Conservation (phyloP, 2,113 vertebrate species). For the Gymnobelideus leadbeateri region DNA sequence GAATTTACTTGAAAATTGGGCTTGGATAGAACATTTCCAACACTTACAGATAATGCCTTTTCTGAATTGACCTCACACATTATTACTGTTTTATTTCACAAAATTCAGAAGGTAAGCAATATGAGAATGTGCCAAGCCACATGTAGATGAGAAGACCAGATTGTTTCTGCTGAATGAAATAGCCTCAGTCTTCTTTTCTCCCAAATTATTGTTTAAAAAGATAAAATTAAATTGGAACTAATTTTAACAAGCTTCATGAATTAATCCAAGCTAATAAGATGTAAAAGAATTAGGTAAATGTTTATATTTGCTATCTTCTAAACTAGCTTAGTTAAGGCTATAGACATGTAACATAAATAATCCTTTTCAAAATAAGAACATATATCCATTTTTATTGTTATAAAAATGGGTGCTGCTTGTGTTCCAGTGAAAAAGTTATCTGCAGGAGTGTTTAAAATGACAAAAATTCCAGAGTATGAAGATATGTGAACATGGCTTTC, state of each 20-base stretch:
- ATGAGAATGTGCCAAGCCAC: not conserved
- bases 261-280: not conserved
- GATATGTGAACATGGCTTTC: conserved; percentile 66
- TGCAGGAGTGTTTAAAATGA: conserved; percentile 77
- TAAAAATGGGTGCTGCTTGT: conserved; percentile 78
- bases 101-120: not conserved
- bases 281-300: not conserved
- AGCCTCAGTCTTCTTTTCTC: not conserved
- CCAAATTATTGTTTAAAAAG: not conserved
- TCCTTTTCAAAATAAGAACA: conserved; percentile 63
- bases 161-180: not conserved
- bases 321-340: conserved; percentile 62
- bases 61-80: not conserved
- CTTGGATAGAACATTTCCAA: not conserved
- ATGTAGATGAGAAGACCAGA: not conserved
- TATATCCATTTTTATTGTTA: conserved; percentile 63
- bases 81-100: not conserved
- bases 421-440: conserved; percentile 64
- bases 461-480: conserved; percentile 73
- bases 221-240: conserved; percentile 33
- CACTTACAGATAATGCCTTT: not conserved
- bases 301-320: conserved; percentile 61
- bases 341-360: conserved; percentile 67
- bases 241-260: not conserved
- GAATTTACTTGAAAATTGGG: not conserved